phyloP scores from a whole-genome alignment of 2,888 invertebrate species.

The Pocota personata region DNA sequence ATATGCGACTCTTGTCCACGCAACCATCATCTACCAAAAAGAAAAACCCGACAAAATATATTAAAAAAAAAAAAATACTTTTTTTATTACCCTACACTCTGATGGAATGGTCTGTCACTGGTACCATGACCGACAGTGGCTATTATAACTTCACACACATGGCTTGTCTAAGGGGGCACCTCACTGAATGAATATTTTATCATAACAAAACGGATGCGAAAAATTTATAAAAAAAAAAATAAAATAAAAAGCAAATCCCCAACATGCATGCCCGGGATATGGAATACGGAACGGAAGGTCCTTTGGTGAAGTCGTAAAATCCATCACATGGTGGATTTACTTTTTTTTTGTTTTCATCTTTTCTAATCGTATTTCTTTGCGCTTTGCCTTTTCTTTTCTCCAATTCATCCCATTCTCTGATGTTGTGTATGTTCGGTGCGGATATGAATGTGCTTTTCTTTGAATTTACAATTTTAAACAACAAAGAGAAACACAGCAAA shows the following conservation, averaged over 20 bases:
- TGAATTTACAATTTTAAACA: constrained; percentile 33
- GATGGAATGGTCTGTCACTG: not conserved
- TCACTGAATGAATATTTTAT: constrained; percentile 30
- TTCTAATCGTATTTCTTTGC: constrained; percentile 40
- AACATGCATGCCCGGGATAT: constrained; percentile 2
- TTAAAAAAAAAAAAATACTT: not conserved
- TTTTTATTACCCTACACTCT: not conserved
- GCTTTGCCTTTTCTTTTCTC: not conserved
- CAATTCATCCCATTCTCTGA: not conserved
- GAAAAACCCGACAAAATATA: not conserved
- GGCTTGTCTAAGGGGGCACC: not conserved
- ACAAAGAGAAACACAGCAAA: not conserved
- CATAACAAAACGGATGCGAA: constrained; percentile 34
- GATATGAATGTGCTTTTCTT: constrained; percentile 14
- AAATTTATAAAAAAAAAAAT: not conserved
- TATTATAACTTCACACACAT: not conserved
- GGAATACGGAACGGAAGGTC: constrained; percentile 55
- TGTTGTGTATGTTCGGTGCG: not conserved
- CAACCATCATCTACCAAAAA: constrained; percentile 13
- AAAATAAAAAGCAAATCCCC: not conserved
- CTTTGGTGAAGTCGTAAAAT: constrained; percentile 65
- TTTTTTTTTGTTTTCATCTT: constrained; percentile 25
- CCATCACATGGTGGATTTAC: constrained; percentile 53
- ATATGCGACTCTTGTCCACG: constrained; percentile 48
- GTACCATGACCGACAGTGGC: not conserved